Base-by-base conservation (phyloP, 2,113 vertebrate genomes). In the Rafetus swinhoei region DNA sequence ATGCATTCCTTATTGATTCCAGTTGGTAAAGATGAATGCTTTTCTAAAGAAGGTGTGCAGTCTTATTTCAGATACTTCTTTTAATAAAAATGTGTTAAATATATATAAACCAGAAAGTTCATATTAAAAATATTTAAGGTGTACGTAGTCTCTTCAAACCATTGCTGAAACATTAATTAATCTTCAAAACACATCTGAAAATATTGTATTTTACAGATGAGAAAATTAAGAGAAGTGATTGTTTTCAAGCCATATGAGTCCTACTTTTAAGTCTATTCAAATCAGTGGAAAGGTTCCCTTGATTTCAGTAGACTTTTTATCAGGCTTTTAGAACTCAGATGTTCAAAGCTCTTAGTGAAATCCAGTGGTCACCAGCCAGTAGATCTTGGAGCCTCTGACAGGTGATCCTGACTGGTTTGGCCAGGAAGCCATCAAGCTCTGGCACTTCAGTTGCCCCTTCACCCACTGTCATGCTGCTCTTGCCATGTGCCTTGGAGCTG, bases 51-150 rank as follows among this genome's bases (percentile, higher is more conserved):
- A 53, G 76, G 9, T 55, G 32, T 77, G 29, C 92, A 79, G 79
- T 95, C 32, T 90, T 85, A 74, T 72, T 94, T 92, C 76, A 79
- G 13, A 53, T 35, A 11, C n/a, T 87, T 89, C 27, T 92, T 92
- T 80, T 89, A 93, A 54, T 82, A 6, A 52, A 88, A 74, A 62
- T 59, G 24, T 56, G 81, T 89, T 86, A 7, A 18, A 1, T 84
- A 56, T 29, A 53, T 84, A 19, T 93, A 69, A 86, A 92, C 2
- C 24, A 93, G n/a, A 72, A 83, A 79, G 22, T 27, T 92, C 53
- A 74, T 86, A n/a, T 52, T 79, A 60, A 21, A 84, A 93, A 86
- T 87, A 54, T 21, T 76, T 84, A 82, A 69, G 27, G 2, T 52
- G n/a, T 54, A 22, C 12, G 16, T 35, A 10, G 39, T 15, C 25